Percentiles rank a stretch among this genome's conserved stretches.
Conservation (phyloP, 92 coral and sea anemone genomes). For the Chrysogorgia sp. region DNA sequence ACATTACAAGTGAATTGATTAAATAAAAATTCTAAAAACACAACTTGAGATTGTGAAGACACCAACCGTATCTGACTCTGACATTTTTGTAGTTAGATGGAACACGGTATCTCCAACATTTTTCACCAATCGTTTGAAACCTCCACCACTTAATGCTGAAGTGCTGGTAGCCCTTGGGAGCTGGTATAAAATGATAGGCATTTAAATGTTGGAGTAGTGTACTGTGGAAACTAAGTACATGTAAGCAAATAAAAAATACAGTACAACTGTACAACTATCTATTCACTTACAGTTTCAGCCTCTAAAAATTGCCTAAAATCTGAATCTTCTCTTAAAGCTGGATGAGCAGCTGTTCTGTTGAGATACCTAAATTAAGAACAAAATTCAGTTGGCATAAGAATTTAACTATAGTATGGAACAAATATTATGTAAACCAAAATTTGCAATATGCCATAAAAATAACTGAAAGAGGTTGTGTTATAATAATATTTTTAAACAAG, state of each 20-base stretch:
- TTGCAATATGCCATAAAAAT: too few relatives aligned
- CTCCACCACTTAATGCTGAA: conserved; percentile 96
- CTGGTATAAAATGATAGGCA: conserved; percentile 35
- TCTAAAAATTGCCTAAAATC: conserved; percentile 95
- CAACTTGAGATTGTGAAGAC: neutral
- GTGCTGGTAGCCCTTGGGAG: conserved; percentile 96
- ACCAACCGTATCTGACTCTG: conserved; percentile 90
- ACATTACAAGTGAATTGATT: neutral
- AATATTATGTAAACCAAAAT: neutral
- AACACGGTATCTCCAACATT: conserved; percentile 98
- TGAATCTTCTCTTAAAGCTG: conserved; percentile 81
- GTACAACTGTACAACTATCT: neutral
- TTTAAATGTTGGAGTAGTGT: too few relatives aligned
- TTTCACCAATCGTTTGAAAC: conserved; percentile 87
- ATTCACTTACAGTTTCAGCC: conserved; percentile 74
- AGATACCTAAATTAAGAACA: conserved; percentile 69
- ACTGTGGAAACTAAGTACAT: neutral
- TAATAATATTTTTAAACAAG: too few relatives aligned
- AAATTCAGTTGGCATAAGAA: neutral
- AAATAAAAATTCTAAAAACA: neutral
- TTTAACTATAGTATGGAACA: neutral
- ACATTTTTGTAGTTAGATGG: conserved; percentile 84
- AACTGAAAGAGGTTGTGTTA: too few relatives aligned
- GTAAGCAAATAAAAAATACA: neutral
- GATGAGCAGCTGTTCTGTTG: conserved; percentile 89